These are phyloP conservation scores for Pogonophryne albipinna DNA, from an alignment of 2,797 vertebrate genomes.

Conservation along the genomic window DNA sequence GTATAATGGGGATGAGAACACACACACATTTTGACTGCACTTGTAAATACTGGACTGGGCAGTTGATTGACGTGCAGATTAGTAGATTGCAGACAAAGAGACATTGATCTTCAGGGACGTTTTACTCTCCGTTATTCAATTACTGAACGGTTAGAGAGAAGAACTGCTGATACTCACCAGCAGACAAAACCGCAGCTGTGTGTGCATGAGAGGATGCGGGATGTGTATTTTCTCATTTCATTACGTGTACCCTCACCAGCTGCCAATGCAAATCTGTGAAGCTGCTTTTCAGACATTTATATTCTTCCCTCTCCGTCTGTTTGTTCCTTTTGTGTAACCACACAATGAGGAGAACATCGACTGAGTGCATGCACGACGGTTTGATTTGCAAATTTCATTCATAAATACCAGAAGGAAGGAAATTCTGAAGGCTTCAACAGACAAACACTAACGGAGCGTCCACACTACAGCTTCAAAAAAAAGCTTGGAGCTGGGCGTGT, in stretches of 20 bases:
- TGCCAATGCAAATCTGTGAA: neutral
- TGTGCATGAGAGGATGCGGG: neutral
- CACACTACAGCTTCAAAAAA: no score
- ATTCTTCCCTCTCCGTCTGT: neutral
- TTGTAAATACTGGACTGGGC: conserved; percentile 14
- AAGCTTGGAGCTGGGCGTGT: no score
- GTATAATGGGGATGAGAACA: conserved; percentile 37
- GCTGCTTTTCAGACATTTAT: neutral
- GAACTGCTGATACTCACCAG: conserved; percentile 17
- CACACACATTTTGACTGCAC: conserved; percentile 11
- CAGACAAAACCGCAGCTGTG: conserved; percentile 23
- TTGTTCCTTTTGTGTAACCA: neutral
- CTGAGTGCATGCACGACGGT: neutral
- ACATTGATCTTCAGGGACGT: conserved; percentile 48
- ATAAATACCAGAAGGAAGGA: neutral
- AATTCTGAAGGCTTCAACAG: neutral
- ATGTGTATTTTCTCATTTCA: conserved; percentile 2
- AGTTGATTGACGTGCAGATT: conserved; percentile 1
- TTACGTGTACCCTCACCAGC: conserved; percentile 9
- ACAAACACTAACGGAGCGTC: no score
- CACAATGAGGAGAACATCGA: neutral
- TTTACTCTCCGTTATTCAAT: conserved; percentile 52
- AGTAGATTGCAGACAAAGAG: conserved; percentile 21
- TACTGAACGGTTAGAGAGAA: conserved; percentile 27
- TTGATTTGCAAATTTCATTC: neutral